Conservation (phyloP, 2,797 vertebrate genomes). For the Gallinago nigripennis region DNA sequence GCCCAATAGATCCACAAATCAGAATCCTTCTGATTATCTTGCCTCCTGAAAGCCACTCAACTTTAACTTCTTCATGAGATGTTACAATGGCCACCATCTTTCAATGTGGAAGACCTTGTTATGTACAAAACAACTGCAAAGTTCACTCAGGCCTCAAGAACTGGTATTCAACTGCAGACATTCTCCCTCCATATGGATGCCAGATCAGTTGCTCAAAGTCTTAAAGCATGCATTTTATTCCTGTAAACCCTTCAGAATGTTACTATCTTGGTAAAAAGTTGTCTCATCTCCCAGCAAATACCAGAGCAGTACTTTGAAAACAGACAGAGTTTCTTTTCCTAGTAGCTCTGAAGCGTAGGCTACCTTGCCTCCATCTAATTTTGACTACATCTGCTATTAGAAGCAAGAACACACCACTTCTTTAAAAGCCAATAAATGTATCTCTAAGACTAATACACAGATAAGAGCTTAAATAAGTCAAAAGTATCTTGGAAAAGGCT, state of each 20-base stretch:
- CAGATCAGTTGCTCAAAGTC: background rate
- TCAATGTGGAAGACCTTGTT: background rate
- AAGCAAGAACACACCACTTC: background rate
- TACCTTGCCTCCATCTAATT: background rate
- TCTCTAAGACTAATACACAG: background rate
- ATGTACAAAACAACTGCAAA: background rate
- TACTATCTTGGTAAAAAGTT: background rate
- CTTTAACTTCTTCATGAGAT: background rate
- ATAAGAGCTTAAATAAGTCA: no score
- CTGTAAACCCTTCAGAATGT: background rate
- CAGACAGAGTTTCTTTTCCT: background rate
- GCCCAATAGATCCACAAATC: accelerated
- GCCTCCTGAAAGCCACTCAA: background rate
- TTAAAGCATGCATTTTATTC: background rate
- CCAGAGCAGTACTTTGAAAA: background rate
- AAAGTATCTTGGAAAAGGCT: no score
- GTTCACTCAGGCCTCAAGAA: background rate
- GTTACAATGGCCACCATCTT: background rate
- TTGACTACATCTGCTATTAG: background rate
- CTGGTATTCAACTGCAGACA: background rate
- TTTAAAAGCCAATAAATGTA: background rate
- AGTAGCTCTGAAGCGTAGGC: accelerated
- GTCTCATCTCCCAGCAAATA: background rate
- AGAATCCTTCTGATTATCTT: background rate
- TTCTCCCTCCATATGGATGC: accelerated